Conservation (phyloP, 2,888 invertebrate genomes). For the Catocala sponsa region DNA sequence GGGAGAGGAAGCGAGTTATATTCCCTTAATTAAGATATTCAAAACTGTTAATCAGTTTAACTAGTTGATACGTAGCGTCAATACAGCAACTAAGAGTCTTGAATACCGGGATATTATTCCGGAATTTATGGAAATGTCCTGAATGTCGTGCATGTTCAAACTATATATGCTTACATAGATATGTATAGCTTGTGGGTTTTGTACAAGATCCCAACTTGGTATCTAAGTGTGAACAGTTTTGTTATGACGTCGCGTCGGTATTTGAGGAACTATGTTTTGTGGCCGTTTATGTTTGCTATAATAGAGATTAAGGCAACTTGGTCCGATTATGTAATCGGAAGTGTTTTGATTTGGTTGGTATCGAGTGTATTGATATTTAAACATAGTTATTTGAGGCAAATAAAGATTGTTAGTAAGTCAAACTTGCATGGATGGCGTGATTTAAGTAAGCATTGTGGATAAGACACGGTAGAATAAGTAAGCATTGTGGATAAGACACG, state of each 20-base stretch:
- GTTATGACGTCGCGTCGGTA: not conserved
- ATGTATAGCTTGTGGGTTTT: slow-evolving; percentile 11
- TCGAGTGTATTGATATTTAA: not conserved
- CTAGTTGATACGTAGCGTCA: not conserved
- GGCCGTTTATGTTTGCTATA: no score
- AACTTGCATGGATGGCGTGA: no score
- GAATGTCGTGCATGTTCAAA: slow-evolving; percentile 9
- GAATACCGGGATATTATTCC: slow-evolving; percentile 13
- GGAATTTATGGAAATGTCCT: slow-evolving; percentile 18
- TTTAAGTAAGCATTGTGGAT: no score
- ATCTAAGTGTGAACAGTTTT: slow-evolving; percentile 13
- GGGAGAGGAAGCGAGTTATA: not conserved
- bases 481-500: no score
- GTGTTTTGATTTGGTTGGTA: not conserved
- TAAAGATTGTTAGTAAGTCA: no score
- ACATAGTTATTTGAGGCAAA: no score
- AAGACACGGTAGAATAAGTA: no score
- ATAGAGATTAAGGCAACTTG: not conserved
- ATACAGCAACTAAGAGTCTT: slow-evolving; percentile 4
- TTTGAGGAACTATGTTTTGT: slow-evolving; percentile 14
- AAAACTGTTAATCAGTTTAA: slow-evolving; percentile 5
- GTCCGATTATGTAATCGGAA: not conserved
- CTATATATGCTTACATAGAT: not conserved
- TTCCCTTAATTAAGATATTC: slow-evolving; percentile 15
- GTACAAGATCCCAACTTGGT: slow-evolving; percentile 17